Evolutionary conservation across 2,113 vertebrate species (phyloP).

Genomic region (Panthera leo): DNA sequence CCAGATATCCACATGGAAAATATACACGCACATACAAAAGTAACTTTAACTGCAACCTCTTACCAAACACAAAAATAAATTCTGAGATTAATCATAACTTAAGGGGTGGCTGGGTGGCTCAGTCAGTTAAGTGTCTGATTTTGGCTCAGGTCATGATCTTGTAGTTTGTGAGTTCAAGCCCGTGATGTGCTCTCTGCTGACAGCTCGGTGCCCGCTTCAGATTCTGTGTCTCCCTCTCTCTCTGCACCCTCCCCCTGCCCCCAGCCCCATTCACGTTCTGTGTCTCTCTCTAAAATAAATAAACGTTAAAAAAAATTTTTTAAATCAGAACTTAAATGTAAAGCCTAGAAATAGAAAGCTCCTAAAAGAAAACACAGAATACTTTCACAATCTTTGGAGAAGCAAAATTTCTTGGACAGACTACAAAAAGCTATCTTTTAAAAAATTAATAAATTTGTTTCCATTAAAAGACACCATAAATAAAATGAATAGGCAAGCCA

Average conservation of each 20-base stretch:
- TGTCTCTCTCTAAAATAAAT: too few species aligned
- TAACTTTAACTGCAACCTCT: background rate
- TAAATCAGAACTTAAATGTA: background rate
- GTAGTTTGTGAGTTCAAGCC: too few species aligned
- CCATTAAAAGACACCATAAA: background rate
- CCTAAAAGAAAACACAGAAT: background rate
- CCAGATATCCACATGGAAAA: background rate
- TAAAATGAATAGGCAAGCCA: background rate
- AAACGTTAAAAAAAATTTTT: too few species aligned
- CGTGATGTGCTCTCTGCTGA: too few species aligned
- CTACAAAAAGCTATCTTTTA: background rate
- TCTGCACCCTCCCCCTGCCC: too few species aligned
- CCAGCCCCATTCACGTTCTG: too few species aligned
- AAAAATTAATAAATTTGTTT: background rate
- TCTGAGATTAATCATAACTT: background rate
- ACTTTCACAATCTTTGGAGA: background rate
- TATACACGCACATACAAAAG: background rate
- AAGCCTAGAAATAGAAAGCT: background rate
- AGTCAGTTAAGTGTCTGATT: too few species aligned
- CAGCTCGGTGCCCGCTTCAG: too few species aligned
- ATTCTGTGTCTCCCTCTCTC: too few species aligned
- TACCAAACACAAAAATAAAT: conserved; percentile 13
- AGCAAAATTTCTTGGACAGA: background rate
- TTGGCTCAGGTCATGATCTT: too few species aligned
- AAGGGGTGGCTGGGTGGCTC: background rate